phyloP scores from a whole-genome alignment of 1,140 invertebrate species.

The Drosophila prosaltans region DNA sequence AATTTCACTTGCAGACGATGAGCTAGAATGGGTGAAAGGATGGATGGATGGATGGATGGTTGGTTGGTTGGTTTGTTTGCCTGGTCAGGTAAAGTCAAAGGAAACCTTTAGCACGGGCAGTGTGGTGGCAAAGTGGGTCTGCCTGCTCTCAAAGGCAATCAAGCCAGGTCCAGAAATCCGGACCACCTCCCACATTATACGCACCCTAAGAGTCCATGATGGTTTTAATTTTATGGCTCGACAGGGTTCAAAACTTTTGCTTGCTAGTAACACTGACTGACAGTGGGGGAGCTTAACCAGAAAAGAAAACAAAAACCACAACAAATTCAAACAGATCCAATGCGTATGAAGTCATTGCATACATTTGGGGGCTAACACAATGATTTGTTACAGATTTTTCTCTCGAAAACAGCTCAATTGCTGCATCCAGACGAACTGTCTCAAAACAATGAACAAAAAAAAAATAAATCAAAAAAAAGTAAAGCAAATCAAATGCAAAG shows the following conservation, averaged over 20 bases:
- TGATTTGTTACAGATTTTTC: slow-evolving; percentile 73
- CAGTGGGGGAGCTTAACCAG: slow-evolving; percentile 31
- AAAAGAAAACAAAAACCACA: slow-evolving; percentile 51
- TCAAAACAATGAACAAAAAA: slow-evolving; percentile 3
- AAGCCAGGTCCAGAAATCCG: not conserved
- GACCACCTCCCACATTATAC: slow-evolving; percentile 25
- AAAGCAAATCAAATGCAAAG: slow-evolving; percentile 32
- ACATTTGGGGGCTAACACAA: slow-evolving; percentile 41
- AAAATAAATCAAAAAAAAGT: not conserved
- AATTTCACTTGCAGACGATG: slow-evolving; percentile 57
- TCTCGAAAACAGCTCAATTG: slow-evolving; percentile 58
- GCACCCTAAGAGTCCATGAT: slow-evolving; percentile 61
- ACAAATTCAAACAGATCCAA: slow-evolving; percentile 24
- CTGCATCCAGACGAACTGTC: slow-evolving; percentile 19
- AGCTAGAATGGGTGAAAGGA: slow-evolving; percentile 12
- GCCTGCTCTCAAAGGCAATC: slow-evolving; percentile 50
- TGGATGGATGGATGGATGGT: not conserved
- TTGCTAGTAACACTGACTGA: slow-evolving; percentile 46
- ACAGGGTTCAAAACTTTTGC: slow-evolving; percentile 69
- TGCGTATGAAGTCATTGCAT: slow-evolving; percentile 16
- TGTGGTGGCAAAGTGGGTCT: slow-evolving; percentile 32
- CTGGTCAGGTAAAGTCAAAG: slow-evolving; percentile 43
- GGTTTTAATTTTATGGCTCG: slow-evolving; percentile 77
- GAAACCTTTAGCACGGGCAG: slow-evolving; percentile 14
- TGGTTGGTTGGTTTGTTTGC: slow-evolving; percentile 3